Evolutionary conservation across 2,797 vertebrate species (phyloP).

Genomic region (Tokudaia tokunoshimensis): DNA sequence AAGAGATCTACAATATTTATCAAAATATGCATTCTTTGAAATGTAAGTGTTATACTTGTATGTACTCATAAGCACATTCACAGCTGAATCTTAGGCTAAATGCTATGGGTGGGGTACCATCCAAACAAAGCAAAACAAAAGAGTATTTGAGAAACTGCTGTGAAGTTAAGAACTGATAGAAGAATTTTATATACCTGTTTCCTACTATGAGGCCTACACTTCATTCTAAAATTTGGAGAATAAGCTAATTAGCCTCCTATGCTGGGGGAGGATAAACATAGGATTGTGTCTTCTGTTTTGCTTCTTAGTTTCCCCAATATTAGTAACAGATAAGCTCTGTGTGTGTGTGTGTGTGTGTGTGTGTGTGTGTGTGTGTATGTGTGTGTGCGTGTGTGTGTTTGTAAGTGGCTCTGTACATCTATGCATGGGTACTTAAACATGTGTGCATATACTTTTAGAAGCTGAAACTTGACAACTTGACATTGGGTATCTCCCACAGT

Average conservation of each 20-base stretch:
- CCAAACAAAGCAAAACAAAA: slow-evolving; percentile 17
- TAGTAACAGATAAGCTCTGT: neutral
- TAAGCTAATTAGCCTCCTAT: neutral
- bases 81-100: neutral
- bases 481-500: neutral
- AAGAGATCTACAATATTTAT: slow-evolving; percentile 20
- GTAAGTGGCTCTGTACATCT: neutral
- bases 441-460: neutral
- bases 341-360: neutral
- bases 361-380: neutral
- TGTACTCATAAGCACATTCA: neutral
- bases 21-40: neutral
- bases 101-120: neutral
- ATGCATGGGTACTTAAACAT: neutral
- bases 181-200: neutral
- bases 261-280: neutral
- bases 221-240: neutral
- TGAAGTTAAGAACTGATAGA: neutral
- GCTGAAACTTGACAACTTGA: neutral
- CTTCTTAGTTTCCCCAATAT: neutral
- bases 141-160: neutral
- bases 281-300: neutral
- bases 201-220: neutral
- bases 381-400: neutral
- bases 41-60: neutral